Evolutionary conservation across 2,797 vertebrate species (phyloP).

Genomic region (Sebastes cheni): DNA sequence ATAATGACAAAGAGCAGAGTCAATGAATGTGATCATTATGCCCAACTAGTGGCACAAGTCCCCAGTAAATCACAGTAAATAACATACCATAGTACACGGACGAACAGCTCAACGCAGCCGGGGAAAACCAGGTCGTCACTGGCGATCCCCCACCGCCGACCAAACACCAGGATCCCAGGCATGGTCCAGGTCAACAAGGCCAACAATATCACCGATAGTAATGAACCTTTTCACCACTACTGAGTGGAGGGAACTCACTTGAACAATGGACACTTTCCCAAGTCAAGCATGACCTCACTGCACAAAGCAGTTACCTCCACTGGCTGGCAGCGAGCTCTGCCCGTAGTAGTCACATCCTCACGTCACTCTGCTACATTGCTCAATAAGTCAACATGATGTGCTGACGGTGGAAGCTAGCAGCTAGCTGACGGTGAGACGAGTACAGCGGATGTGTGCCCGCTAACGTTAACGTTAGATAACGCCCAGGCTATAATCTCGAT

Average conservation of each 20-base stretch:
- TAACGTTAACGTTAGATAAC: neutral
- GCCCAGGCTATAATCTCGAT: neutral
- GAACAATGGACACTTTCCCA: neutral
- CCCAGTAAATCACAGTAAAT: too few relatives aligned
- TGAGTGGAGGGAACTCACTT: neutral
- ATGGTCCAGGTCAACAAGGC: conserved; percentile 66
- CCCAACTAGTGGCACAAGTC: accelerated
- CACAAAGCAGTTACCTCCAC: neutral
- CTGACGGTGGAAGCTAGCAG: neutral
- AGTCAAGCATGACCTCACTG: conserved; percentile 39
- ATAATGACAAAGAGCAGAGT: neutral
- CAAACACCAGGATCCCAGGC: conserved; percentile 91
- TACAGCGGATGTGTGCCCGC: accelerated
- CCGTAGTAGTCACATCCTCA: neutral
- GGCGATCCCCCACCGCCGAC: conserved; percentile 93
- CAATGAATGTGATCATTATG: neutral
- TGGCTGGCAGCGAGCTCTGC: neutral
- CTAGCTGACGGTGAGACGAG: neutral
- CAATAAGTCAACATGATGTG: neutral
- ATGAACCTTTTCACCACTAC: neutral
- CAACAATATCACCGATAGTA: neutral
- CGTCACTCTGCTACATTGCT: neutral
- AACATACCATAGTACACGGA: conserved; percentile 89
- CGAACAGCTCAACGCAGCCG: conserved; percentile 87
- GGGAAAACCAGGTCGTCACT: conserved; percentile 96